Conservation (phyloP, 2,797 vertebrate genomes). For the Rhinogobio ventralis region DNA sequence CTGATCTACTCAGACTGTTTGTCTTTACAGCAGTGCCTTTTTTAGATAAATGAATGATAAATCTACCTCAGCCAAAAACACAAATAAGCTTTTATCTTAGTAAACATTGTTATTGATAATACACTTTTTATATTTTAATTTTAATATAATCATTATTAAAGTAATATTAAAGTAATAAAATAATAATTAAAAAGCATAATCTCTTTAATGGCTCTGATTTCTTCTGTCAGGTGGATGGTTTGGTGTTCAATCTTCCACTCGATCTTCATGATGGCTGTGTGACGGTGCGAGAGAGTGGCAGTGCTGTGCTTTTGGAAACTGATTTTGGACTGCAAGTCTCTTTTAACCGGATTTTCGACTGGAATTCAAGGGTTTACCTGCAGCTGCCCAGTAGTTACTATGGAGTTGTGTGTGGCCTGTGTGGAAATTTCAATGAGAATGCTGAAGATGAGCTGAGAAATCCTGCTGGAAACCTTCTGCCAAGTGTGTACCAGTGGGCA, state of each 20-base stretch:
- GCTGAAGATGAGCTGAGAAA: slow-evolving; percentile 72
- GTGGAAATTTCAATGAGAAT: slow-evolving; percentile 83
- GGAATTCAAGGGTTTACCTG: slow-evolving; percentile 75
- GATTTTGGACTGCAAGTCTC: slow-evolving; percentile 79
- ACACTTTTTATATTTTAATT: too few species aligned
- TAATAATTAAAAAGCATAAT: background rate
- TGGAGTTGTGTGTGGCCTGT: slow-evolving; percentile 80
- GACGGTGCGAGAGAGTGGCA: slow-evolving; percentile 72
- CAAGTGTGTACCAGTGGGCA: slow-evolving; percentile 70
- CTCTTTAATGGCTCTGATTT: background rate
- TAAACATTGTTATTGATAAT: background rate
- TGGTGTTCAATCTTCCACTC: slow-evolving; percentile 75
- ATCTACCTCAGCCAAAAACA: too few species aligned
- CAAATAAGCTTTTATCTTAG: background rate
- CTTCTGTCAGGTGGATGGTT: slow-evolving; percentile 76
- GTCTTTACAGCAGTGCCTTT: background rate
- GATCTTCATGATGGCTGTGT: slow-evolving; percentile 68
- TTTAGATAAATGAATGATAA: too few species aligned
- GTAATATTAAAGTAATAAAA: background rate
- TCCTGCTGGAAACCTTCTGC: slow-evolving; percentile 41
- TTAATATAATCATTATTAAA: too few species aligned
- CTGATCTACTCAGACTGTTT: background rate
- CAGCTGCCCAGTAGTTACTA: slow-evolving; percentile 76
- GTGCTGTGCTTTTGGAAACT: slow-evolving; percentile 67
- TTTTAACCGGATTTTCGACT: slow-evolving; percentile 83